These are phyloP conservation scores for Manduca sexta DNA, from an alignment of 1,140 invertebrate species.

Conservation along the genomic window DNA sequence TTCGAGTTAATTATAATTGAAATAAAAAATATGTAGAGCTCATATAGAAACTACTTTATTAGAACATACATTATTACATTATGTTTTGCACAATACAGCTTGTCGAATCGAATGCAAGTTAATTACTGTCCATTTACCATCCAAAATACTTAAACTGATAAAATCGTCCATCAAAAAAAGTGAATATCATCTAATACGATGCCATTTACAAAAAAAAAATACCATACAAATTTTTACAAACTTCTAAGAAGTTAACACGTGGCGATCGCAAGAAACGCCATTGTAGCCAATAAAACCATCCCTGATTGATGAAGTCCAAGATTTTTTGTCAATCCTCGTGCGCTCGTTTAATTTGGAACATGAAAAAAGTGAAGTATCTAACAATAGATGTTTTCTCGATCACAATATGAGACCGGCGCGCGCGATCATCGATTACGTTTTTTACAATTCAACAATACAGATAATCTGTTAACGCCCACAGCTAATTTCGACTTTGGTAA, in stretches of 20 bases:
- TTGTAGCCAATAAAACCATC: conserved; percentile 62
- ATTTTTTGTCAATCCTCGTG: conserved; percentile 52
- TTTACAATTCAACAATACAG: conserved; percentile 63
- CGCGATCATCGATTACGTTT: conserved; percentile 69
- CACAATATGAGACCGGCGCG: conserved; percentile 40
- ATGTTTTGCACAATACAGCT: too few species aligned
- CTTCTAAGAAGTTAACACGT: conserved; percentile 45
- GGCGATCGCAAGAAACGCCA: conserved; percentile 39
- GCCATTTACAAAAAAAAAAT: conserved; percentile 20
- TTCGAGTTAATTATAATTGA: too few species aligned
- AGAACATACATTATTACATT: too few species aligned
- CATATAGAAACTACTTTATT: too few species aligned
- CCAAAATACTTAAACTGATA: conserved; percentile 1
- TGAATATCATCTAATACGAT: background rate
- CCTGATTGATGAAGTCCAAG: conserved; percentile 62
- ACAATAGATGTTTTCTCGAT: conserved; percentile 56
- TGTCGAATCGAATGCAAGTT: too few species aligned
- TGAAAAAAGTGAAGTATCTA: conserved; percentile 46
- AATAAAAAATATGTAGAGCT: too few species aligned
- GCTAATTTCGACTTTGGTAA: conserved; percentile 68
- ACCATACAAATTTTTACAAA: conserved; percentile 46
- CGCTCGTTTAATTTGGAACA: conserved; percentile 46
- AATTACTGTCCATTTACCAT: background rate
- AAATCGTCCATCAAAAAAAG: background rate
- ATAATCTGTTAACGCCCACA: conserved; percentile 70